phyloP scores from a whole-genome alignment of 2,888 invertebrate genomes.

The Hemithea aestivaria region DNA sequence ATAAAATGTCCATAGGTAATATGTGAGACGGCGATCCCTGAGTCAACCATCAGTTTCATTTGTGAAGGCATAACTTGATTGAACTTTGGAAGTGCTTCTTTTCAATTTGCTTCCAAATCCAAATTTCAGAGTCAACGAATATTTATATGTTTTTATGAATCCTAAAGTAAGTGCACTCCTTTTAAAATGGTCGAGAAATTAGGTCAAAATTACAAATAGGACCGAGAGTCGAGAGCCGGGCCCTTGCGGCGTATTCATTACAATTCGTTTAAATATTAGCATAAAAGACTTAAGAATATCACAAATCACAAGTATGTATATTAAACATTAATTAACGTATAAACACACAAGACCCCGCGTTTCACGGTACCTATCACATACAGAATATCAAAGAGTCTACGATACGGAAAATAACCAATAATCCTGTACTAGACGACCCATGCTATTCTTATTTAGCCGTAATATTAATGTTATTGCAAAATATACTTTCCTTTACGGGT shows the following conservation, averaged over 20 bases:
- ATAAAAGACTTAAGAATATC: not conserved
- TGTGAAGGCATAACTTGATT: slow-evolving; percentile 21
- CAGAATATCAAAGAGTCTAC: slow-evolving; percentile 2
- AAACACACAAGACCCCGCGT: no score
- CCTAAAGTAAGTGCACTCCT: slow-evolving; percentile 49
- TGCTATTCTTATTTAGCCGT: slow-evolving; percentile 1
- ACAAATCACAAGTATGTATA: no score
- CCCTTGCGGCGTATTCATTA: slow-evolving; percentile 34
- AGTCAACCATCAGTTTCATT: slow-evolving; percentile 34
- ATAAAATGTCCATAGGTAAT: slow-evolving; percentile 74
- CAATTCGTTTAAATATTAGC: slow-evolving; percentile 24
- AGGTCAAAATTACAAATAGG: slow-evolving; percentile 22
- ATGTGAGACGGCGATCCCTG: slow-evolving; percentile 48
- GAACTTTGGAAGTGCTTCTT: slow-evolving; percentile 33
- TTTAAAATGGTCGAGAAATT: slow-evolving; percentile 23
- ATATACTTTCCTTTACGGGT: not conserved
- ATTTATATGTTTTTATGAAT: slow-evolving; percentile 69
- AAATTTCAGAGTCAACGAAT: slow-evolving; percentile 73
- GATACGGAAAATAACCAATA: slow-evolving; percentile 5
- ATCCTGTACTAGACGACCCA: slow-evolving; percentile 14
- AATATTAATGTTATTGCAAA: slow-evolving; percentile 5
- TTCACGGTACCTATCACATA: no score
- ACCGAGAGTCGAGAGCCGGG: slow-evolving; percentile 22
- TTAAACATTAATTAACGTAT: no score
- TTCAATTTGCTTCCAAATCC: slow-evolving; percentile 64